Evolutionary conservation across 92 coral and sea anemone genomes (phyloP).

Genomic region (Meandrina meandrites): DNA sequence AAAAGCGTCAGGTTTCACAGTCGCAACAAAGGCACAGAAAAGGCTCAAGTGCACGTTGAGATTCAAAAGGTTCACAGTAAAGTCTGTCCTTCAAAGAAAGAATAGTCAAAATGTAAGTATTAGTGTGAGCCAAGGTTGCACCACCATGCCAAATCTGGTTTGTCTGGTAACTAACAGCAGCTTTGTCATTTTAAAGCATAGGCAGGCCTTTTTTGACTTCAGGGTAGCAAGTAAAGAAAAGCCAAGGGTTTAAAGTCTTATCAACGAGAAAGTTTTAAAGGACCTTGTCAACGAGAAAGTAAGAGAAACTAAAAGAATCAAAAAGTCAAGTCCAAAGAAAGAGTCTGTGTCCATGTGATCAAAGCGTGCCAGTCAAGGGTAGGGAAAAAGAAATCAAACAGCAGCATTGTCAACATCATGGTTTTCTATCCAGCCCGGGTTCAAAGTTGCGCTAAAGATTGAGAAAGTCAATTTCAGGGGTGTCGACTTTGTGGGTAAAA

Average conservation of each 20-base stretch:
- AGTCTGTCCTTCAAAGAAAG: constrained; percentile 10
- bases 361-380: not conserved
- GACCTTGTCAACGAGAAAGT: not conserved
- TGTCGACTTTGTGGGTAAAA: not conserved
- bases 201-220: not conserved
- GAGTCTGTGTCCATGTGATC: not conserved
- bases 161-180: not conserved
- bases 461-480: constrained; percentile 14
- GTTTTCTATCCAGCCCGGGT: not conserved
- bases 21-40: constrained; percentile 29
- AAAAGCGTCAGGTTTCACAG: constrained; percentile 16
- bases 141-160: not conserved
- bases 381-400: not conserved
- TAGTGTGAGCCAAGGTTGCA: not conserved
- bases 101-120: constrained; percentile 25
- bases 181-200: not conserved
- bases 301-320: constrained; percentile 3
- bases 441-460: not conserved
- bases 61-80: constrained; percentile 14
- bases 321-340: constrained; percentile 8
- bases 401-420: not conserved
- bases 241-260: not conserved
- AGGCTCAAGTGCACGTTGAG: constrained; percentile 11
- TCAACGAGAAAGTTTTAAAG: not conserved
- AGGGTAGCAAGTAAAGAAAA: not conserved